Conservation (phyloP, 1,140 invertebrate genomes). For the Chlorops oryzae region DNA sequence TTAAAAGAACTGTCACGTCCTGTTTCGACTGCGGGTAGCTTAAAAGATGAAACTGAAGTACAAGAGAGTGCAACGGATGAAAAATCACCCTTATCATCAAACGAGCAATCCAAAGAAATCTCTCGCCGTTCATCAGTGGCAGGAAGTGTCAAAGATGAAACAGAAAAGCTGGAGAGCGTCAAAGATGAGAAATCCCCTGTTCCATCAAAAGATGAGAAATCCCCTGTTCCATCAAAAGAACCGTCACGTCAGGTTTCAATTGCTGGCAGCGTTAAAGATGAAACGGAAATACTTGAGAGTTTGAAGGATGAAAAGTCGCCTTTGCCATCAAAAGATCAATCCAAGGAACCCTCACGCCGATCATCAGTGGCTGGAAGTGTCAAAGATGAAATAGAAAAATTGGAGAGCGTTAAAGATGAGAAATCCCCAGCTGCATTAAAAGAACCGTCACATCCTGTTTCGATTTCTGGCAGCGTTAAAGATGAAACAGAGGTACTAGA, state of each 20-base stretch:
- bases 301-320: not conserved
- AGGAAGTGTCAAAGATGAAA: slow-evolving; percentile 17
- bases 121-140: slow-evolving; percentile 20
- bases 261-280: slow-evolving; percentile 16
- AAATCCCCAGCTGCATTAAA: too few relatives aligned
- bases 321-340: not conserved
- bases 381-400: too few relatives aligned
- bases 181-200: slow-evolving; percentile 15
- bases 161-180: slow-evolving; percentile 1
- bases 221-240: slow-evolving; percentile 21
- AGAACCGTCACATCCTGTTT: too few relatives aligned
- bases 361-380: not conserved
- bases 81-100: slow-evolving; percentile 5
- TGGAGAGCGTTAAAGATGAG: too few relatives aligned
- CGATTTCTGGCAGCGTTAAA: too few relatives aligned
- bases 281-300: too few relatives aligned
- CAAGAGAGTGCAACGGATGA: slow-evolving; percentile 16
- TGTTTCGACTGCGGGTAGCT: slow-evolving; percentile 11
- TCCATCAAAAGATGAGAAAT: slow-evolving; percentile 19
- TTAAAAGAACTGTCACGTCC: slow-evolving; percentile 16
- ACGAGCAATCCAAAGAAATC: too few relatives aligned
- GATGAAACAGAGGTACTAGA: too few relatives aligned
- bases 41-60: slow-evolving; percentile 18
- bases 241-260: slow-evolving; percentile 24
- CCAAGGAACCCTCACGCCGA: not conserved